These are phyloP conservation scores for Echeneis naucrates DNA, from an alignment of 2,797 vertebrate species.

Conservation along the genomic window DNA sequence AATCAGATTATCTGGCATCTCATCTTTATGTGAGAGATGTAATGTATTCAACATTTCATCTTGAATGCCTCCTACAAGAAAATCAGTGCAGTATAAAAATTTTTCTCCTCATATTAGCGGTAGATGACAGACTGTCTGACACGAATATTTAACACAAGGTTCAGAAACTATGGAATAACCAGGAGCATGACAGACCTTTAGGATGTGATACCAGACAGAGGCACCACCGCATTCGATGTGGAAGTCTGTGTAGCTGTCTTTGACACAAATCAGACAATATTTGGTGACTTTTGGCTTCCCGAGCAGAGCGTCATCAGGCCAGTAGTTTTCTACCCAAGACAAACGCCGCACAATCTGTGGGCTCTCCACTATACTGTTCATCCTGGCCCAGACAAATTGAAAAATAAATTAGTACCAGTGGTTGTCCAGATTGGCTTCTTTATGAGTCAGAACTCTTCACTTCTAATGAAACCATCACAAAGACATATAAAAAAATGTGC, in stretches of 20 bases:
- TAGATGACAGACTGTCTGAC: neutral
- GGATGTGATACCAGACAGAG: slow-evolving; percentile 96
- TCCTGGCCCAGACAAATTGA: slow-evolving; percentile 81
- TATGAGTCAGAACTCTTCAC: neutral
- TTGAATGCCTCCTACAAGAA: neutral
- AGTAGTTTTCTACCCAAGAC: slow-evolving; percentile 98
- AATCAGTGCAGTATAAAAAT: neutral
- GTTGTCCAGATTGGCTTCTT: neutral
- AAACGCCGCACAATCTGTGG: slow-evolving; percentile 95
- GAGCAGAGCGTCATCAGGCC: slow-evolving; percentile 95
- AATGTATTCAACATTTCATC: slow-evolving; percentile 11
- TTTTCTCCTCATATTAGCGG: slow-evolving; percentile 1
- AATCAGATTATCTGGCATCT: slow-evolving; percentile 14
- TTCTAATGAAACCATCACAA: fast-evolving
- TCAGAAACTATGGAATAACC: slow-evolving; percentile 11
- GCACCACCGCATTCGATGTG: slow-evolving; percentile 97
- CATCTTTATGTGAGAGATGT: neutral
- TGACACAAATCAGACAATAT: slow-evolving; percentile 98
- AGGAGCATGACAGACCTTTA: slow-evolving; percentile 86
- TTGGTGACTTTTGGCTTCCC: slow-evolving; percentile 98
- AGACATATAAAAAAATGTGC: neutral
- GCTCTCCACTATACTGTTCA: slow-evolving; percentile 95
- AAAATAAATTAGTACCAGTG: neutral
- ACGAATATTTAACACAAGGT: neutral
- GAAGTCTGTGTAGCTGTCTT: slow-evolving; percentile 99